These are phyloP conservation scores for Melanerpes formicivorus DNA, from an alignment of 2,113 vertebrate genomes.

Conservation along the genomic window DNA sequence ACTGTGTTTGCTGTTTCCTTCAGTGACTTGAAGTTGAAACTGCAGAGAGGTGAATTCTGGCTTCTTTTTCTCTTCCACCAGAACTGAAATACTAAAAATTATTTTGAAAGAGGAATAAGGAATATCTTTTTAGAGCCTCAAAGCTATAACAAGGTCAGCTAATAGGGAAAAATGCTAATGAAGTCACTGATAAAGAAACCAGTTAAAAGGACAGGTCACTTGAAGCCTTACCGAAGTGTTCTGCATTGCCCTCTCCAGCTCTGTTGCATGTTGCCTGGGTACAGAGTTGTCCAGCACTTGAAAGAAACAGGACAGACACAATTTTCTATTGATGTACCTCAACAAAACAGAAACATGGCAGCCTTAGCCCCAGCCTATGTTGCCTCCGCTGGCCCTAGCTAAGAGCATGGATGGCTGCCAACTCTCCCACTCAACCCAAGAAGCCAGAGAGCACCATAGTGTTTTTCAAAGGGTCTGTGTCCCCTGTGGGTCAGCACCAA, in stretches of 20 bases:
- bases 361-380: background rate
- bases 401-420: background rate
- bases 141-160: background rate
- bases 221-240: background rate
- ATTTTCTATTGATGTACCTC: background rate
- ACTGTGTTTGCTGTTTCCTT: background rate
- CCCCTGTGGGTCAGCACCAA: background rate
- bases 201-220: background rate
- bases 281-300: background rate
- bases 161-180: background rate
- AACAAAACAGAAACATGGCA: background rate
- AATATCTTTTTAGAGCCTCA: background rate
- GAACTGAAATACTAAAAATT: background rate
- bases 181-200: background rate
- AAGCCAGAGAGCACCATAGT: background rate
- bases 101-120: background rate
- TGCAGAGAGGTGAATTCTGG: background rate
- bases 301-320: background rate
- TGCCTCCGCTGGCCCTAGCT: background rate
- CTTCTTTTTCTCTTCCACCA: background rate
- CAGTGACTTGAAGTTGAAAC: background rate
- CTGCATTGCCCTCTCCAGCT: background rate
- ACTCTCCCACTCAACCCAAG: background rate
- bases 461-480: background rate
- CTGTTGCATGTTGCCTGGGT: background rate